Conservation (phyloP, 2,113 vertebrate species). For the Colaptes auratus region DNA sequence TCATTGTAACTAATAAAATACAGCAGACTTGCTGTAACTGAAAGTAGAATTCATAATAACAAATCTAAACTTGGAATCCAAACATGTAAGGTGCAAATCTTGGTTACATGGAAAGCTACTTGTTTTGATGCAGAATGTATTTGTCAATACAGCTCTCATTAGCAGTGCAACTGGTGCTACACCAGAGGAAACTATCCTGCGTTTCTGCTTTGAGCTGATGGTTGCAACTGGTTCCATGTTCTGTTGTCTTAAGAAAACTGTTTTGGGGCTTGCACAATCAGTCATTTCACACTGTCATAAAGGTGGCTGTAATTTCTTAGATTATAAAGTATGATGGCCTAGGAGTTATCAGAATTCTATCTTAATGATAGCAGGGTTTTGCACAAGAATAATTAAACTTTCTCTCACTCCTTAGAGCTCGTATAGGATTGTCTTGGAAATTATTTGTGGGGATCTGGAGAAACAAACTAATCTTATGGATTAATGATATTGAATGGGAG, state of each 20-base stretch:
- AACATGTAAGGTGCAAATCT: neutral
- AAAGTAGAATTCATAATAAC: neutral
- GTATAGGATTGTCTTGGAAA: neutral
- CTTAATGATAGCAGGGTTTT: neutral
- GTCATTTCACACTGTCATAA: neutral
- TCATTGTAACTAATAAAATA: neutral
- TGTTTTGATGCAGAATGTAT: neutral
- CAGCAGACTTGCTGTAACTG: neutral
- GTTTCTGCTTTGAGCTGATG: neutral
- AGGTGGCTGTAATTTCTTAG: neutral
- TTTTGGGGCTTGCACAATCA: neutral
- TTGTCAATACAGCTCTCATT: neutral
- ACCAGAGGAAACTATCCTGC: neutral
- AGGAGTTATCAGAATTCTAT: neutral
- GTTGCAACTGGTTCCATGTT: neutral
- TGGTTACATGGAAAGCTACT: neutral
- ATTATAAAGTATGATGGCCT: neutral
- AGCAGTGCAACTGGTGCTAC: neutral
- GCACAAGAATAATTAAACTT: neutral
- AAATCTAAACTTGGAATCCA: neutral
- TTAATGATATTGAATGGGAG: neutral
- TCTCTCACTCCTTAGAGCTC: neutral
- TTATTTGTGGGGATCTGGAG: neutral
- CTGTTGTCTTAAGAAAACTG: neutral
- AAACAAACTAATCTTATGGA: neutral